These are phyloP conservation scores for Chlorops oryzae DNA, from an alignment of 1,140 invertebrate species.

Conservation along the genomic window DNA sequence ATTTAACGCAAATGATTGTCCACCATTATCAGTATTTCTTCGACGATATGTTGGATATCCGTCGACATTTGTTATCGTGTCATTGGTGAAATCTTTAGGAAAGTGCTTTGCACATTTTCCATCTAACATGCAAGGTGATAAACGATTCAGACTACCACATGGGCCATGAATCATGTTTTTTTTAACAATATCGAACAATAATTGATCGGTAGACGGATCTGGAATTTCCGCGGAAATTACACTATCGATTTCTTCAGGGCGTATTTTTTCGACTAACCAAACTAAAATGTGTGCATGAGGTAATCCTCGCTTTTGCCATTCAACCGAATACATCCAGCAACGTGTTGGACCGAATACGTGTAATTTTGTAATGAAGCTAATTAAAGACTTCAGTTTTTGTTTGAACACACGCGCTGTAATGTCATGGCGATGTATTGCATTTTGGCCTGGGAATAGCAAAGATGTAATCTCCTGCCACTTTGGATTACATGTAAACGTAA, in stretches of 20 bases:
- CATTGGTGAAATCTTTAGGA: slow-evolving; percentile 17
- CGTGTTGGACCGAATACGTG: slow-evolving; percentile 32
- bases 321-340: slow-evolving; percentile 48
- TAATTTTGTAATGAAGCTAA: slow-evolving; percentile 47
- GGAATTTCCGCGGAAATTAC: slow-evolving; percentile 54
- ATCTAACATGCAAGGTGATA: slow-evolving; percentile 42
- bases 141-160: slow-evolving; percentile 39
- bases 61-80: slow-evolving; percentile 33
- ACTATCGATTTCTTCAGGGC: slow-evolving; percentile 47
- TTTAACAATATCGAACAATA: slow-evolving; percentile 39
- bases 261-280: slow-evolving; percentile 3
- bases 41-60: slow-evolving; percentile 48
- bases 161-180: slow-evolving; percentile 53
- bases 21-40: slow-evolving; percentile 31
- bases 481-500: slow-evolving; percentile 51
- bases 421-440: slow-evolving; percentile 35
- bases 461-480: slow-evolving; percentile 46
- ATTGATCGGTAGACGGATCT: slow-evolving; percentile 43
- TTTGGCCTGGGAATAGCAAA: slow-evolving; percentile 33
- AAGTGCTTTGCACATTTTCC: slow-evolving; percentile 25
- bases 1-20: slow-evolving; percentile 8
- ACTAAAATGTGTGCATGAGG: slow-evolving; percentile 15
- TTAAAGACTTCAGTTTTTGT: slow-evolving; percentile 49
- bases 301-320: slow-evolving; percentile 47
- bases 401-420: slow-evolving; percentile 49